Conservation (phyloP, 1,140 invertebrate species). For the Heterodera carotae region DNA sequence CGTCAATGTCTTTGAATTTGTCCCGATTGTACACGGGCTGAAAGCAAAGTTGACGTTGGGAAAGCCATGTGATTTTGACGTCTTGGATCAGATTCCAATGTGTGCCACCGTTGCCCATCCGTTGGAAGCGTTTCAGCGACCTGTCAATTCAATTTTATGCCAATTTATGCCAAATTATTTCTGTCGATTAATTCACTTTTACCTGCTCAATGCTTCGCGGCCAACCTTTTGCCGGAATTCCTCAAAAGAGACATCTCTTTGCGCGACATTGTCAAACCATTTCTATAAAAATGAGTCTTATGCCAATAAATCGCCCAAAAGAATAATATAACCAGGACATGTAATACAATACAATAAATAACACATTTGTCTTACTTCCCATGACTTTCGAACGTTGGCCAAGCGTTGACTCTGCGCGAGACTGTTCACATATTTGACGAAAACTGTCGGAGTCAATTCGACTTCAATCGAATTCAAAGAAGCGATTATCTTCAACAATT, state of each 20-base stretch:
- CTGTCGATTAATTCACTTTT: background rate
- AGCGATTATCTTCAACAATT: slow-evolving; percentile 31
- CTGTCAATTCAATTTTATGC: slow-evolving; percentile 15
- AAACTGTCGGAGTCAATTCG: slow-evolving; percentile 39
- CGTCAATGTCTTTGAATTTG: slow-evolving; percentile 53
- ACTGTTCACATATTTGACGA: slow-evolving; percentile 26
- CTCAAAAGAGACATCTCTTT: slow-evolving; percentile 53
- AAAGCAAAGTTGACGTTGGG: slow-evolving; percentile 57
- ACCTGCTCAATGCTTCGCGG: slow-evolving; percentile 45
- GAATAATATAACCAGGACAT: slow-evolving; percentile 18
- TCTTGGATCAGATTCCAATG: slow-evolving; percentile 53
- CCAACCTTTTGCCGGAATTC: slow-evolving; percentile 59
- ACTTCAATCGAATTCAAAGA: slow-evolving; percentile 46
- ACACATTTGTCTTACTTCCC: too few species aligned
- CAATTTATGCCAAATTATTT: too few species aligned
- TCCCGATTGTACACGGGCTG: slow-evolving; percentile 55
- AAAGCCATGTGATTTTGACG: slow-evolving; percentile 57
- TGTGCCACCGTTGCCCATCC: slow-evolving; percentile 53
- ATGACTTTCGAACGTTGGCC: slow-evolving; percentile 19
- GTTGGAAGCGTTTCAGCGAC: slow-evolving; percentile 57
- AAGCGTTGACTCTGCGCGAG: slow-evolving; percentile 35
- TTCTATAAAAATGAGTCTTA: slow-evolving; percentile 36
- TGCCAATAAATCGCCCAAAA: slow-evolving; percentile 18
- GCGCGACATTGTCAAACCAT: slow-evolving; percentile 52
- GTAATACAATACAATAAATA: too few species aligned